Percentiles rank a stretch among this genome's conserved stretches.
phyloP scores from a whole-genome alignment of 1,140 invertebrate genomes.

The Apis florea region DNA sequence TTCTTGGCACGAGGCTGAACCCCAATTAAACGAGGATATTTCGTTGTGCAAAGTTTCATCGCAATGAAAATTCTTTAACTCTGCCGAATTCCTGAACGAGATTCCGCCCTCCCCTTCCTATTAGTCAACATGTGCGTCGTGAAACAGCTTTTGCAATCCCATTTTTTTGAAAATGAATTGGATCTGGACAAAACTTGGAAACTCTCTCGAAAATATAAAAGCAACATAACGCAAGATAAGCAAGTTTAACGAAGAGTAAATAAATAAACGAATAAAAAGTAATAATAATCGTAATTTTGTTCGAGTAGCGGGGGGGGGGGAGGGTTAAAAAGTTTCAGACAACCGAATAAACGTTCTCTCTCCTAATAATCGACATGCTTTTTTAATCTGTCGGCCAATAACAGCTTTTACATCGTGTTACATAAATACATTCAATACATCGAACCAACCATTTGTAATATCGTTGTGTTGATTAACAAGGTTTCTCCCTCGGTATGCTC shows the following conservation, averaged over 20 bases:
- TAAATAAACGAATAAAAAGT: too few relatives aligned
- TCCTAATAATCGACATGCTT: constrained; percentile 55
- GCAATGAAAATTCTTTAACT: not conserved
- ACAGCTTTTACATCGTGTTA: constrained; percentile 62
- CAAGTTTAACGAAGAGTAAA: too few relatives aligned
- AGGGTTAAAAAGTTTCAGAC: not conserved
- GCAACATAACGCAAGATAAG: too few relatives aligned
- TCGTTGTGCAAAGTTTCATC: constrained; percentile 1
- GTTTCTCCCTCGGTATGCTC: not conserved
- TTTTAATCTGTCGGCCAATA: constrained; percentile 59
- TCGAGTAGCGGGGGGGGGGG: too few relatives aligned
- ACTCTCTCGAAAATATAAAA: too few relatives aligned
- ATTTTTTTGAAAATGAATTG: too few relatives aligned
- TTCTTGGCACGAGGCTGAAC: constrained; percentile 16
- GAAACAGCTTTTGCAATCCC: too few relatives aligned
- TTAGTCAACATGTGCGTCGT: not conserved
- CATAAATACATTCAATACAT: constrained; percentile 70
- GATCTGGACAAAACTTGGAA: too few relatives aligned
- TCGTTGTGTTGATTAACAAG: constrained; percentile 51
- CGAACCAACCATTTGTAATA: constrained; percentile 57
- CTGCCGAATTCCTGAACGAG: constrained; percentile 1
- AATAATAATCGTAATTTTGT: too few relatives aligned
- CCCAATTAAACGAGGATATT: constrained; percentile 23
- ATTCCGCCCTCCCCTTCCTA: too few relatives aligned
- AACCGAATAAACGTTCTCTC: not conserved